Evolutionary conservation across 2,797 vertebrate species (phyloP).

Genomic region (Jordanella pulchra): DNA sequence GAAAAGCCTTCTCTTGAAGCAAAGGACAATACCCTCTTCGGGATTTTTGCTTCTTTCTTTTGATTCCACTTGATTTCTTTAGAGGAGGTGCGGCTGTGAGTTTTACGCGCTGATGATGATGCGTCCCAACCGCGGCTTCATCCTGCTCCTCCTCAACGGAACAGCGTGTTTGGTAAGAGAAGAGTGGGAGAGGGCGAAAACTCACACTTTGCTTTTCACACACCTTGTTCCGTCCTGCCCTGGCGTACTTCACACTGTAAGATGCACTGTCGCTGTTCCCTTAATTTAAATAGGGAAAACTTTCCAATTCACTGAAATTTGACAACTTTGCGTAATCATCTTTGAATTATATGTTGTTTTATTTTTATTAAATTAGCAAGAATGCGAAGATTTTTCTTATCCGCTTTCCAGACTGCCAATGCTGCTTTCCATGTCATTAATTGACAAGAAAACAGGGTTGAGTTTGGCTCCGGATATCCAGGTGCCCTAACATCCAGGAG

Average conservation of each 20-base stretch:
- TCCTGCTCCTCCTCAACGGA: constrained; percentile 85
- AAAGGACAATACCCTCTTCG: constrained; percentile 54
- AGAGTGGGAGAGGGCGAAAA: constrained; percentile 33
- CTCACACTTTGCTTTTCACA: constrained; percentile 27
- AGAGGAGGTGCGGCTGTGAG: constrained; percentile 55
- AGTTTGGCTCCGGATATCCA: constrained; percentile 13
- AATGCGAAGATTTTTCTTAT: constrained; percentile 3
- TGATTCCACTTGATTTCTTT: background rate
- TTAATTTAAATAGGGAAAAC: background rate
- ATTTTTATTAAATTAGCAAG: background rate
- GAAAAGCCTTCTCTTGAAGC: constrained; percentile 75
- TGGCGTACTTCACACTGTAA: background rate
- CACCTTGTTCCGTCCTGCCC: background rate
- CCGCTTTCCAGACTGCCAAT: background rate
- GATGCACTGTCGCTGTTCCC: background rate
- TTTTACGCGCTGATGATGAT: constrained; percentile 79
- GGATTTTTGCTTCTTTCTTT: constrained; percentile 42
- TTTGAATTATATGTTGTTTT: background rate
- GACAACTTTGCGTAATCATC: background rate
- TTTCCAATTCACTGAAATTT: background rate
- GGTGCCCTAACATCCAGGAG: background rate
- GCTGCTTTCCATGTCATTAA: background rate
- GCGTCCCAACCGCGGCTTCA: constrained; percentile 82
- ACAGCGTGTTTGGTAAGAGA: constrained; percentile 83
- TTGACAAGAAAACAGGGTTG: background rate